Evolutionary conservation across 2,888 invertebrate genomes (phyloP), one percentile per base, ranked within the genome.

Genomic region (Leucophora obtusa): DNA sequence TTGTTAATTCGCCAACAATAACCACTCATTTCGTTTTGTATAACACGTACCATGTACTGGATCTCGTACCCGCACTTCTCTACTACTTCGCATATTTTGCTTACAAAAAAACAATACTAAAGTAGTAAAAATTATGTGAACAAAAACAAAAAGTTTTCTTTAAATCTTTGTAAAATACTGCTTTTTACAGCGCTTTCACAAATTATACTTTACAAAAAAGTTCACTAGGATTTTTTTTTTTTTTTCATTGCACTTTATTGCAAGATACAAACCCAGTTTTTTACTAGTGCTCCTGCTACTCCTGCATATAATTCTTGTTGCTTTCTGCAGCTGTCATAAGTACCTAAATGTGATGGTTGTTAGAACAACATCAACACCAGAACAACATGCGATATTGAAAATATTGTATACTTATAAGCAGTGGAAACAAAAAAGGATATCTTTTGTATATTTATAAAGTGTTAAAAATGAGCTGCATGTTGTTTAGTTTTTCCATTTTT

Each of bases 1-100:
- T 79, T 71, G 75, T 79, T 71, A 68, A 79, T 79, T 71, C 68
- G 11, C 54, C 63, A 71, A 75, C 79, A 79, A 74, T 70, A 24
- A 71, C n/a, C 21, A 50, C 63, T 75, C 62, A 38, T 58, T 18
- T 28, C n/a, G 15, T 56, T 9, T 58, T 33, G 8, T 24, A 28
- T 7, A 2, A 43, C 43, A 21, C 60, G n/a, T n/a, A 21, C 11
- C 9, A n/a, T 47, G n/a, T 9, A 56, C 9, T 9, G 4, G 24
- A 54, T 28, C 28, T 15, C 14, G 11, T 4, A 4, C 43, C 43
- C 11, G 43, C 2, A 43, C 47, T 68, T 28, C 7, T 43, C 14
- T 14, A 18, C 59, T 38, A 18, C 17, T 35, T 6, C 28, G 50
- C 14, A 50, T 28, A 5, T 50, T 63, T n/a, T 51, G 4, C 21